These are phyloP conservation scores for Papilio gigon DNA, from an alignment of 2,888 invertebrate genomes.

Conservation along the genomic window DNA sequence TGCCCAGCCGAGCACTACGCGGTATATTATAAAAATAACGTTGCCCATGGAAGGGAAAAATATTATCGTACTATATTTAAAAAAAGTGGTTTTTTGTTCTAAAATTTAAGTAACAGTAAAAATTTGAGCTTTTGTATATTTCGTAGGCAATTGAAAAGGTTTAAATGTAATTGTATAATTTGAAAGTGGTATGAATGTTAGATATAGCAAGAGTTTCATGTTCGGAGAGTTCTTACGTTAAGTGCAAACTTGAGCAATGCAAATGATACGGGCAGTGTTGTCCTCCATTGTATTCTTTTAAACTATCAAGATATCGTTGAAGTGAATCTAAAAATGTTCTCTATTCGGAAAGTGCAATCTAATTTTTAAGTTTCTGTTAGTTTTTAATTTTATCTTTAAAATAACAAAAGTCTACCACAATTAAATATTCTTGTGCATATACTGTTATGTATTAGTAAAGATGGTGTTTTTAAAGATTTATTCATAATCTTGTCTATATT, in stretches of 20 bases:
- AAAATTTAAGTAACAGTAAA: background rate
- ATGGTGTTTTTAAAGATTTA: too few species aligned
- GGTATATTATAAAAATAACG: conserved; percentile 27
- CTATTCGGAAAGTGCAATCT: background rate
- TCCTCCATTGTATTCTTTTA: conserved; percentile 25
- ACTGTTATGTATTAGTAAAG: background rate
- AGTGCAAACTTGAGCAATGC: conserved; percentile 4
- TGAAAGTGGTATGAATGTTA: conserved; percentile 9
- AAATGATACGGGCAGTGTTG: conserved; percentile 5
- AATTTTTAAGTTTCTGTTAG: background rate
- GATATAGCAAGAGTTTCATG: background rate
- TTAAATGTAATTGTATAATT: background rate
- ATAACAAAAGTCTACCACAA: background rate
- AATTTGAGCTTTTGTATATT: background rate
- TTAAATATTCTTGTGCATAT: background rate
- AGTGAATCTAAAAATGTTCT: conserved; percentile 14
- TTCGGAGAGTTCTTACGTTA: conserved; percentile 5
- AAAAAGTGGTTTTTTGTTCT: background rate
- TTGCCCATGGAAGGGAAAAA: background rate
- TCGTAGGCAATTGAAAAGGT: background rate
- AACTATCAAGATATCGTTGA: conserved; percentile 6
- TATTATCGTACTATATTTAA: background rate
- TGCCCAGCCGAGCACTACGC: conserved; percentile 25
- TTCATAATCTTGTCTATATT: too few species aligned
- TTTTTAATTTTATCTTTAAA: background rate